phyloP scores from a whole-genome alignment of 2,888 invertebrate genomes.

The Lepetodrilus schrolli region DNA sequence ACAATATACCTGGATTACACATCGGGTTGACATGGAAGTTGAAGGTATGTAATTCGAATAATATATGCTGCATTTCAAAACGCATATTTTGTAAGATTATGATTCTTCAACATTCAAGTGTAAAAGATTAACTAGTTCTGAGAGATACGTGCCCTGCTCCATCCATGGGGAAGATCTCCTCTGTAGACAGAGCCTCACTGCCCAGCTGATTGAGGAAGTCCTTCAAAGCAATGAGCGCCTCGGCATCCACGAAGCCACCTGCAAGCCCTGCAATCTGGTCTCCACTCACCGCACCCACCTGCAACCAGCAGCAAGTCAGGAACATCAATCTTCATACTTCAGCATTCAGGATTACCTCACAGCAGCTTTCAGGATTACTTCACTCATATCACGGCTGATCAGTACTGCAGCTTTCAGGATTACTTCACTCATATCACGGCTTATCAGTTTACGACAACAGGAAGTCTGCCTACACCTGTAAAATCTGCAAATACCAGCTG shows the following conservation, averaged over 20 bases:
- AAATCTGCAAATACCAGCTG: too few species aligned
- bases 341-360: too few species aligned
- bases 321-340: too few species aligned
- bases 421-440: too few species aligned
- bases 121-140: neutral
- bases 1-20: too few species aligned
- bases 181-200: constrained; percentile 90
- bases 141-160: constrained; percentile 69
- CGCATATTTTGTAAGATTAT: neutral
- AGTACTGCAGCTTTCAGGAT: too few species aligned
- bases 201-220: constrained; percentile 92
- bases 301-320: too few species aligned
- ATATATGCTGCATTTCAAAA: too few species aligned
- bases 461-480: neutral
- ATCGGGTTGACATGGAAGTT: too few species aligned
- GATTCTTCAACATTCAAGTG: neutral
- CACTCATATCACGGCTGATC: too few species aligned
- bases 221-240: constrained; percentile 90
- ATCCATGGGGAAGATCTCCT: constrained; percentile 87
- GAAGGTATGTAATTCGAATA: too few species aligned
- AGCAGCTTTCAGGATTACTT: too few species aligned
- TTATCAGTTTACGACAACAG: neutral
- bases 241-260: constrained; percentile 93
- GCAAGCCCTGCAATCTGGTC: constrained; percentile 87
- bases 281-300: constrained; percentile 72